Evolutionary conservation across 1,140 invertebrate species (phyloP), one percentile per base, ranked within the genome.

Genomic region (Gonatopus flavifemur): DNA sequence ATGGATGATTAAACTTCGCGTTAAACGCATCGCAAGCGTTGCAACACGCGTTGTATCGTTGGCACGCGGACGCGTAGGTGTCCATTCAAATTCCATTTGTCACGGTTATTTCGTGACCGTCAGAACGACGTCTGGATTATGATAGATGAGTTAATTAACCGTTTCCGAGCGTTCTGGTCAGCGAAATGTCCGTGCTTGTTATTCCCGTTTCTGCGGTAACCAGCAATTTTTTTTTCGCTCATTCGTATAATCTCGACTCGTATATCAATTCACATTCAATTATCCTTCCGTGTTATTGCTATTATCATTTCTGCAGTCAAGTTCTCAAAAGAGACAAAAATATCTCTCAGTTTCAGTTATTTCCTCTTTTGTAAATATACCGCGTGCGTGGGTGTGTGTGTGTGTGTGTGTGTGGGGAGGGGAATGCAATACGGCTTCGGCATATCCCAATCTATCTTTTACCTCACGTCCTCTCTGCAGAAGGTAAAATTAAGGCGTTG

Each of bases 121-220:
- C 51, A 51, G 43, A 43, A 20, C 45, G 39, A 31, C 44, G 19
- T 15, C 22, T 16, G 57, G 33, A 49, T 52, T 44, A 60, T 53
- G 58, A 61, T 52, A 52, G 57, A 61, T 60, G 36, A 50, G 37
- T 57, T 61, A 62, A 62, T 62, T 61, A 61, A 62, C 43, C 59
- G 50, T 61, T 57, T 53, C 53, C n/a, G n/a, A n/a, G 16, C 46
- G 35, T 57, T 43, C 40, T n/a, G 31, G 36, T 16, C 33, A 20
- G 30, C 33, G 33, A n/a, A n/a, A n/a, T n/a, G n/a, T n/a, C n/a
- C n/a, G n/a, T n/a, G n/a, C n/a, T n/a, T n/a, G n/a, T n/a, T n/a
- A n/a, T n/a, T n/a, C n/a, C n/a, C n/a, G n/a, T n/a, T n/a, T n/a
- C n/a, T n/a, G n/a, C n/a, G n/a, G n/a, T n/a, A n/a, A n/a, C n/a